Percentiles rank a stretch among this genome's conserved stretches.
These are phyloP conservation scores for Gallinago media DNA, from an alignment of 2,113 vertebrate genomes.

Conservation along the genomic window DNA sequence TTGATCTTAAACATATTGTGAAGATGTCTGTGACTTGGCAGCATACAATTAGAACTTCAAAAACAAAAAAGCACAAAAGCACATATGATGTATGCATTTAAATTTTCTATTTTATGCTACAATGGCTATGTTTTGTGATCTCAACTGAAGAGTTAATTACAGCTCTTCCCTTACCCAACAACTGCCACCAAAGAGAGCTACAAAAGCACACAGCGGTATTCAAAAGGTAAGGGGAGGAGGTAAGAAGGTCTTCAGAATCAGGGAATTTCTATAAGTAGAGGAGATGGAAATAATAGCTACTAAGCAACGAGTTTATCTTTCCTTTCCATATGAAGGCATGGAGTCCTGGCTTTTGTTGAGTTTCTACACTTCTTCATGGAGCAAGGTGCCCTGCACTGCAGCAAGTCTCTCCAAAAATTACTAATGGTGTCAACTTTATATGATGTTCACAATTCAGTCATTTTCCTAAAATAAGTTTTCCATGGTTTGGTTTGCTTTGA, in stretches of 20 bases:
- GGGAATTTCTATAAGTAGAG: background rate
- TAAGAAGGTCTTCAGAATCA: background rate
- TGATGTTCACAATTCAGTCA: background rate
- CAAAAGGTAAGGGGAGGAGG: background rate
- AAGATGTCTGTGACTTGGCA: background rate
- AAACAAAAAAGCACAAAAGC: slow-evolving; percentile 24
- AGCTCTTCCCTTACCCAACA: background rate
- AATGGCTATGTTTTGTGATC: background rate
- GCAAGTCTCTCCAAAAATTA: background rate
- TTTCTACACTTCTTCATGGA: background rate
- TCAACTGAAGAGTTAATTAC: slow-evolving; percentile 31
- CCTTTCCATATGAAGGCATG: background rate
- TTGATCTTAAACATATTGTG: background rate
- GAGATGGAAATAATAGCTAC: background rate
- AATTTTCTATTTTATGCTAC: slow-evolving; percentile 20
- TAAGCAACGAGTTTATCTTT: background rate
- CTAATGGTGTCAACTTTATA: background rate
- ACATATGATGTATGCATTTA: background rate
- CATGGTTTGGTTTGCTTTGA: background rate
- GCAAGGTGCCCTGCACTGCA: background rate
- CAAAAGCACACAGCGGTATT: background rate
- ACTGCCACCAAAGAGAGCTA: background rate
- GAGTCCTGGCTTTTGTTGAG: background rate
- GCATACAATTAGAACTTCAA: slow-evolving; percentile 32
- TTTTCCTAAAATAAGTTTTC: background rate